These are phyloP conservation scores for Hydropsyche betteni DNA, from an alignment of 2,888 invertebrate genomes.

Conservation along the genomic window DNA sequence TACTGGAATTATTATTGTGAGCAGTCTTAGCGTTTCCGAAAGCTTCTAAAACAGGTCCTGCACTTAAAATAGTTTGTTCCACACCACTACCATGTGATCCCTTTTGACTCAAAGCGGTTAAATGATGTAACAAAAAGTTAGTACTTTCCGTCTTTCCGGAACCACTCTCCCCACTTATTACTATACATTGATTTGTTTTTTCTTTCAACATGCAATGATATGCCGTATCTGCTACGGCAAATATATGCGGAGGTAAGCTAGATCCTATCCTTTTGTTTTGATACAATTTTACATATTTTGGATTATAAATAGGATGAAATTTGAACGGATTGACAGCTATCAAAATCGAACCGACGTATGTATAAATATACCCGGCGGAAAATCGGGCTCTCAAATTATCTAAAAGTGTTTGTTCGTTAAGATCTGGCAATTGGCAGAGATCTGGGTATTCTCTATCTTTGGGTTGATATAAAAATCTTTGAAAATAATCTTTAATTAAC, in stretches of 20 bases:
- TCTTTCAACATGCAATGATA: slow-evolving; percentile 95
- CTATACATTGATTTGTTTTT: slow-evolving; percentile 89
- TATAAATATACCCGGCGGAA: slow-evolving; percentile 92
- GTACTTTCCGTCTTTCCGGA: slow-evolving; percentile 98
- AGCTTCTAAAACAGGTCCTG: slow-evolving; percentile 95
- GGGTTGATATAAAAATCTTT: slow-evolving; percentile 90
- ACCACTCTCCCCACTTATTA: slow-evolving; percentile 94
- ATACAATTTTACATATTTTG: slow-evolving; percentile 95
- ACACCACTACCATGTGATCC: slow-evolving; percentile 95
- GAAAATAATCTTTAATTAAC: slow-evolving; percentile 90
- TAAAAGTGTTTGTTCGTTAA: slow-evolving; percentile 91
- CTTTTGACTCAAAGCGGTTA: slow-evolving; percentile 94
- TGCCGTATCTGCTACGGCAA: slow-evolving; percentile 94
- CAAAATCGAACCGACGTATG: slow-evolving; percentile 94
- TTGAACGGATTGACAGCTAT: slow-evolving; percentile 95
- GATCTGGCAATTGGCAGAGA: slow-evolving; percentile 92
- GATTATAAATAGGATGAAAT: slow-evolving; percentile 97
- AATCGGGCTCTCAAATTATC: slow-evolving; percentile 91
- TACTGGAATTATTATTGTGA: slow-evolving; percentile 96
- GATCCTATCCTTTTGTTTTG: slow-evolving; percentile 91
- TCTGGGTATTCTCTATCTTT: slow-evolving; percentile 95
- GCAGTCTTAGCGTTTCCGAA: slow-evolving; percentile 99
- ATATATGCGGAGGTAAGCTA: slow-evolving; percentile 95
- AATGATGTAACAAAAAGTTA: slow-evolving; percentile 92
- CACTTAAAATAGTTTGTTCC: slow-evolving; percentile 94